Evolutionary conservation across 2,113 vertebrate genomes (phyloP).

Genomic region (Lampris incognitus): DNA sequence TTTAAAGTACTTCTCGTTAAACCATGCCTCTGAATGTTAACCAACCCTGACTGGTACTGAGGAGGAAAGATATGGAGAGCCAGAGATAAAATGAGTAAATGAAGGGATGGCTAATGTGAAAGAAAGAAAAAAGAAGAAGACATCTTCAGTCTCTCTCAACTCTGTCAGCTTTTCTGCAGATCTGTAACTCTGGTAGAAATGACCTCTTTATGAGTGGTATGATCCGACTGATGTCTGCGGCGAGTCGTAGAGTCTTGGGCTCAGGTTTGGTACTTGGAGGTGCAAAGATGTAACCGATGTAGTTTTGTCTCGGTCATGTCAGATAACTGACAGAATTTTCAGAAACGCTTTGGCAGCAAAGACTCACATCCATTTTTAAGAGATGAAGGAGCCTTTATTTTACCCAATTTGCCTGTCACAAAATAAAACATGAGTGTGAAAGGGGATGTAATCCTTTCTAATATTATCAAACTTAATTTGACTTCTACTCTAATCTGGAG

Average conservation of each 20-base stretch:
- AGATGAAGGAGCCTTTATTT: conserved; percentile 16
- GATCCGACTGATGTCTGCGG: no score
- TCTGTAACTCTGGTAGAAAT: conserved; percentile 21
- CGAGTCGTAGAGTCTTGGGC: no score
- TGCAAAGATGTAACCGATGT: no score
- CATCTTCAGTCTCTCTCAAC: conserved; percentile 63
- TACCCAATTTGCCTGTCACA: conserved; percentile 16
- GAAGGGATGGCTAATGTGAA: background rate
- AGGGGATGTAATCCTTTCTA: conserved; percentile 67
- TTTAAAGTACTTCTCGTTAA: conserved; percentile 43
- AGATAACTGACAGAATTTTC: no score
- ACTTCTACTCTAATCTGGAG: conserved; percentile 61
- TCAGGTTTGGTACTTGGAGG: no score
- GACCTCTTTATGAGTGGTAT: background rate
- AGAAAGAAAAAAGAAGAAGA: conserved; percentile 46
- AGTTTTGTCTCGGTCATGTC: no score
- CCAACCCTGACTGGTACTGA: conserved; percentile 38
- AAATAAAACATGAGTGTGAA: conserved; percentile 51
- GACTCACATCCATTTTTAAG: background rate
- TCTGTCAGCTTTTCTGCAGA: conserved; percentile 44
- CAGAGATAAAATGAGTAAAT: conserved; percentile 9
- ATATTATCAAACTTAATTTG: conserved; percentile 53
- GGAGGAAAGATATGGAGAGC: conserved; percentile 12
- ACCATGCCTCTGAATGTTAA: conserved; percentile 30
- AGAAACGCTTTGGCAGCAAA: background rate